Percentiles rank a stretch among this genome's conserved stretches.
Evolutionary conservation across 1,140 invertebrate genomes (phyloP).

Genomic region (Ceratitis capitata): DNA sequence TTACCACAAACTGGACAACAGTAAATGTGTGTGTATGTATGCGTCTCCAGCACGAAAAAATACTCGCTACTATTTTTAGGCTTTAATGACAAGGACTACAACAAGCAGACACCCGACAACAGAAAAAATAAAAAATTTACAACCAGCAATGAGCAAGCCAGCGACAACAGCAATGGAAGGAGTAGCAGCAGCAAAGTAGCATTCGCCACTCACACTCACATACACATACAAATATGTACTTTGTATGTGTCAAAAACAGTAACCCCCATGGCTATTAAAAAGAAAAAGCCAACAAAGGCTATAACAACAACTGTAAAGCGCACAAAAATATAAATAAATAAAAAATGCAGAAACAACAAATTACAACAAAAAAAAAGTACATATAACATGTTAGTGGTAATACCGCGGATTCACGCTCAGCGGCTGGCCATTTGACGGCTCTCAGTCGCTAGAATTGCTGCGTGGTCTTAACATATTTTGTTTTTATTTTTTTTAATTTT

Average conservation of each 20-base stretch:
- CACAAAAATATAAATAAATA: not conserved
- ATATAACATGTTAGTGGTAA: not conserved
- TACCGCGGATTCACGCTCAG: not conserved
- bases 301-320: not conserved
- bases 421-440: not conserved
- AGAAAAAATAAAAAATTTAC: not conserved
- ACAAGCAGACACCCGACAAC: not conserved
- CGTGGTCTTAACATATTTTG: not conserved
- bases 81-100: constrained; percentile 1
- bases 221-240: not conserved
- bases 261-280: not conserved
- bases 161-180: not conserved
- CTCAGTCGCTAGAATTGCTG: not conserved
- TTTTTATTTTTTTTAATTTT: not conserved
- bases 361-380: not conserved
- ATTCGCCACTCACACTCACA: not conserved
- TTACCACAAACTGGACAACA: not conserved
- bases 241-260: not conserved
- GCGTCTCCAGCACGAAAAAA: not conserved
- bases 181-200: not conserved
- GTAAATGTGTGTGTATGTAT: too few relatives aligned
- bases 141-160: not conserved
- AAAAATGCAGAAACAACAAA: not conserved
- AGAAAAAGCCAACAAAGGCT: not conserved
- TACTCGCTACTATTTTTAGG: not conserved